A percentile compares a stretch with the other conserved stretches of the same genome.
Conservation (phyloP, 1,140 invertebrate genomes). For the Psix sp. region DNA sequence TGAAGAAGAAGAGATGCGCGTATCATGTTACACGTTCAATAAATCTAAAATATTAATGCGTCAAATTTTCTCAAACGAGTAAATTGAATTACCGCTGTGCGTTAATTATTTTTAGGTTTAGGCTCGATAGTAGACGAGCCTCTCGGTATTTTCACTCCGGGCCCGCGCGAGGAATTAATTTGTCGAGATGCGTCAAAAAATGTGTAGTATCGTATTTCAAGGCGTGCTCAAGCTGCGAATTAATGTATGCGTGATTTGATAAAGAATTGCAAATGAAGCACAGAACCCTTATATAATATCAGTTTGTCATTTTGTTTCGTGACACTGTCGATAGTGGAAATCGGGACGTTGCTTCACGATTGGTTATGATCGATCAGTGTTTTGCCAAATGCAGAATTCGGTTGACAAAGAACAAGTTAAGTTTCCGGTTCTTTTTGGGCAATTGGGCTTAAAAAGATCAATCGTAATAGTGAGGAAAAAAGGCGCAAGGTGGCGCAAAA, state of each 20-base stretch:
- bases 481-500: slow-evolving; percentile 4
- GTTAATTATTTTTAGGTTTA: slow-evolving; percentile 46
- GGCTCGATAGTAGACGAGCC: too few relatives aligned
- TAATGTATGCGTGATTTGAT: slow-evolving; percentile 55
- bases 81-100: slow-evolving; percentile 41
- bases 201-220: slow-evolving; percentile 49
- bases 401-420: not conserved
- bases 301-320: slow-evolving; percentile 5
- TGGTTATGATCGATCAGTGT: too few relatives aligned
- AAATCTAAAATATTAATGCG: slow-evolving; percentile 37
- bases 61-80: slow-evolving; percentile 18
- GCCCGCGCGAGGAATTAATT: slow-evolving; percentile 53
- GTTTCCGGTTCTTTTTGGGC: slow-evolving; percentile 23
- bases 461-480: slow-evolving; percentile 2
- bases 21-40: slow-evolving; percentile 28
- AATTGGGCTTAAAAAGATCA: slow-evolving; percentile 22
- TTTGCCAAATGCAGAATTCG: too few relatives aligned
- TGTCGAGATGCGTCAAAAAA: slow-evolving; percentile 49
- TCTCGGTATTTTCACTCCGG: too few relatives aligned
- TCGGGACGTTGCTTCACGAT: slow-evolving; percentile 33
- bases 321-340: too few relatives aligned
- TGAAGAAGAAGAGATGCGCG: slow-evolving; percentile 15
- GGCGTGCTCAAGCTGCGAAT: slow-evolving; percentile 47
- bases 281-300: slow-evolving; percentile 35
- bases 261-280: slow-evolving; percentile 58